Percentiles rank a stretch among this genome's conserved stretches.
Conservation (phyloP, 2,797 vertebrate species). For the Pangasius sanitwongsei region DNA sequence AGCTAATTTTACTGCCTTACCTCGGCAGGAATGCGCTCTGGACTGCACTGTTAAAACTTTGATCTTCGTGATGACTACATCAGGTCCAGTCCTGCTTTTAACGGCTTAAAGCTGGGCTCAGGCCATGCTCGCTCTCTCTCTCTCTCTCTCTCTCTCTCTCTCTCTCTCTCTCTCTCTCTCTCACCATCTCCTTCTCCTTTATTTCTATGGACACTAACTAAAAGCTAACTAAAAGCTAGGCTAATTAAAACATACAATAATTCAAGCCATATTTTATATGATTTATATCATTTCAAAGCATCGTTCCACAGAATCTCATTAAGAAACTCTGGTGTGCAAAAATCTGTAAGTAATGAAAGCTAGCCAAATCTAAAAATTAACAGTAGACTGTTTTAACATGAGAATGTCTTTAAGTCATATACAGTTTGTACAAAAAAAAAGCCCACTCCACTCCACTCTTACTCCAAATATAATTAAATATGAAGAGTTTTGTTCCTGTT, state of each 20-base stretch:
- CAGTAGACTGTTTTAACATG: background rate
- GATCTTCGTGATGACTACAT: slow-evolving; percentile 61
- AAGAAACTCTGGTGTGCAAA: too few relatives aligned
- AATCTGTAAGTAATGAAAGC: background rate
- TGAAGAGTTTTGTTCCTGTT: background rate
- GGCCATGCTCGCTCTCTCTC: too few relatives aligned
- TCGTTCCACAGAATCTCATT: background rate
- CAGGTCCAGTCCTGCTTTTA: slow-evolving; percentile 31
- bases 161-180: too few relatives aligned
- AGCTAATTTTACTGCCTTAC: slow-evolving; percentile 78
- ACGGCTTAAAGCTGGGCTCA: slow-evolving; percentile 18
- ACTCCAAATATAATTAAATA: too few relatives aligned
- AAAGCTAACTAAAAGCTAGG: background rate
- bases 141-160: too few relatives aligned
- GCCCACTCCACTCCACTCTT: background rate
- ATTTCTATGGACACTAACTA: background rate
- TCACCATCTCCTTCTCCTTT: background rate
- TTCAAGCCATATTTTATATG: background rate
- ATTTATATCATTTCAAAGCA: background rate
- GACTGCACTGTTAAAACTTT: slow-evolving; percentile 64
- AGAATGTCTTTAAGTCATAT: background rate
- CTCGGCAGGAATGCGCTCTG: slow-evolving; percentile 73
- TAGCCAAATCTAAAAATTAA: background rate
- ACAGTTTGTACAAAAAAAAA: background rate
- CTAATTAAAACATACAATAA: background rate